Evolutionary conservation across 2,113 vertebrate species (phyloP), one percentile per base, ranked within the genome.

Genomic region (Tichodroma muraria): DNA sequence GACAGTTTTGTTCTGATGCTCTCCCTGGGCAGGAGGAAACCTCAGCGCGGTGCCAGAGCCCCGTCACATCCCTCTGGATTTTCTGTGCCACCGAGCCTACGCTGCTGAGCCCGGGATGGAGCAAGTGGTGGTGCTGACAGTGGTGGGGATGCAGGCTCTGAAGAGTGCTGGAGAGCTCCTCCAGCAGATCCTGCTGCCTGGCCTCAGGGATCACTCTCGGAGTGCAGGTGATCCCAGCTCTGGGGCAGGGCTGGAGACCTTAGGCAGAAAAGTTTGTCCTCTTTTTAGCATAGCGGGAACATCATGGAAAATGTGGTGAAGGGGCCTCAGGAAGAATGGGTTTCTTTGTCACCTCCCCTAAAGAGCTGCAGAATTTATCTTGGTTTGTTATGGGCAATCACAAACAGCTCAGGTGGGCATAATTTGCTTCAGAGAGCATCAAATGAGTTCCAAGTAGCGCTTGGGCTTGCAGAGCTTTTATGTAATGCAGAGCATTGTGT

Each of bases 101-200:
- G 87, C 93, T 45, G 94, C 95, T 33, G 95, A 96, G 52, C 85
- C 97, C 7, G 97, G 96, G 10, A 91, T 61, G 81, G 97, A 98
- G 75, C 97, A 98, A 28, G 96, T 98, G 50, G 97, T 97, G 60
- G 75, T 97, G 87, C 94, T 98, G 85, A 96, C 96, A 1, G 64
- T 98, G 89, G 91, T 96, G 19, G 97, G 98, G 59, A 54, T 38
- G 49, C 94, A 97, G 3, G 37, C 95, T 65, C 54, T 98, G 59
- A 93, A 91, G 92, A 92, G 75, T 30, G 95, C 95, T 14, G 97
- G 97, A 33, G 84, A 95, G 42, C 95, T 97, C 31, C 94, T 97
- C 10, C 89, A 87, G 38, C 89, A 91, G 4, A 81, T 98, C 91
- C 92, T 98, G 60, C 65, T 84, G n/a, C 93, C 93, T 13, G 37